phyloP scores from a whole-genome alignment of 1,140 invertebrate genomes.

The Drosophila bipectinata region DNA sequence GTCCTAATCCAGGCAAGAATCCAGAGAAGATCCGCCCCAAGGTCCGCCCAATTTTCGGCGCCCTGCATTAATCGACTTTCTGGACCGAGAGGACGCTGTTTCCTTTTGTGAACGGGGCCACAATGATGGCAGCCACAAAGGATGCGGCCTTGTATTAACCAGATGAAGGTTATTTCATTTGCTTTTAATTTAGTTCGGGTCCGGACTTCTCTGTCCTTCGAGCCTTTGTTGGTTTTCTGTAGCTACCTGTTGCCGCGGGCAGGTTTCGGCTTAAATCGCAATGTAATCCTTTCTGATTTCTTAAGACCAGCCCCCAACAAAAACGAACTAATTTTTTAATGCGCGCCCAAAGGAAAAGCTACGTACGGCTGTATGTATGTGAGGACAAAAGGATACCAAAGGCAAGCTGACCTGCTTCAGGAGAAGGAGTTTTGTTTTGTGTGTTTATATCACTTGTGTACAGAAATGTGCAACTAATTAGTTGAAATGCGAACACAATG shows the following conservation, averaged over 20 bases:
- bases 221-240: constrained; percentile 41
- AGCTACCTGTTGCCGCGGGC: constrained; percentile 60
- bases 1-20: constrained; percentile 20
- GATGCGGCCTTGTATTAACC: constrained; percentile 57
- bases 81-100: constrained; percentile 9
- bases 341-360: constrained; percentile 24
- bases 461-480: constrained; percentile 63
- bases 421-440: constrained; percentile 1
- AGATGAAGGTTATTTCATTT: constrained; percentile 76
- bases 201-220: constrained; percentile 9
- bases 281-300: constrained; percentile 73
- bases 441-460: background rate
- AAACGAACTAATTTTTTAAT: constrained; percentile 72
- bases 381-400: constrained; percentile 15
- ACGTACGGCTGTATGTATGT: background rate
- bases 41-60: constrained; percentile 39
- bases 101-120: constrained; percentile 39
- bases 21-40: constrained; percentile 28
- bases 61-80: constrained; percentile 50
- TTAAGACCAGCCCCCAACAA: constrained; percentile 44
- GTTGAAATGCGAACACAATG: constrained; percentile 58
- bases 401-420: constrained; percentile 28
- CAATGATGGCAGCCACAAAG: constrained; percentile 60
- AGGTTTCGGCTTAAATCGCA: constrained; percentile 31
- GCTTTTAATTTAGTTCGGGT: constrained; percentile 70